Percentiles rank a stretch among this genome's conserved stretches.
Evolutionary conservation across 2,888 invertebrate genomes (phyloP).

Genomic region (Polydrusus pterygomalis): DNA sequence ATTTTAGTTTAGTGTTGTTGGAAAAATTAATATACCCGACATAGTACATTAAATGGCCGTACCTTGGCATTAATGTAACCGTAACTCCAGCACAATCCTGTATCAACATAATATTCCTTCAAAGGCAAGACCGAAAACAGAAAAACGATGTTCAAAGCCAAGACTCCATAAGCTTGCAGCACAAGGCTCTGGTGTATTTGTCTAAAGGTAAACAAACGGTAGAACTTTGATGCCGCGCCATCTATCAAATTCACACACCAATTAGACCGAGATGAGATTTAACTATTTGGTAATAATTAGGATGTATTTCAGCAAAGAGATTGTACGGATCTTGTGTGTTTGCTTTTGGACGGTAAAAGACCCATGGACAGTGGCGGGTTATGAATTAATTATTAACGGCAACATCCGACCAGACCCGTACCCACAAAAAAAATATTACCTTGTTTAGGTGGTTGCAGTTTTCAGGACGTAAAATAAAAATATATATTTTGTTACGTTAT

Average conservation of each 20-base stretch:
- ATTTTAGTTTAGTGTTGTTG: too few species aligned
- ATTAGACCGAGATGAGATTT: slow-evolving; percentile 42
- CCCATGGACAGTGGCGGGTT: slow-evolving; percentile 4
- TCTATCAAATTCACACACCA: slow-evolving; percentile 50
- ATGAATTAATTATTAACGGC: neutral
- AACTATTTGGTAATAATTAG: slow-evolving; percentile 49
- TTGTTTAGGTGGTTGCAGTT: too few species aligned
- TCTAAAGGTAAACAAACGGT: slow-evolving; percentile 15
- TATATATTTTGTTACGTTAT: too few species aligned
- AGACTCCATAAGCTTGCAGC: neutral
- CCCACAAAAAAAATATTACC: too few species aligned
- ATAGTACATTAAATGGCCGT: too few species aligned
- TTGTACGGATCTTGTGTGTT: slow-evolving; percentile 29
- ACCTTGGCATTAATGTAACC: too few species aligned
- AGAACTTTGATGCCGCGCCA: slow-evolving; percentile 41
- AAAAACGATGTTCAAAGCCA: slow-evolving; percentile 13
- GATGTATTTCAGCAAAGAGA: slow-evolving; percentile 36
- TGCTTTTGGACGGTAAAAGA: slow-evolving; percentile 45
- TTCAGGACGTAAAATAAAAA: too few species aligned
- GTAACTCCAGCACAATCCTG: slow-evolving; percentile 8
- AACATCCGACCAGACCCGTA: too few species aligned
- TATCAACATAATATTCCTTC: slow-evolving; percentile 16
- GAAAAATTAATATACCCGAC: too few species aligned
- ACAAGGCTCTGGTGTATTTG: slow-evolving; percentile 20
- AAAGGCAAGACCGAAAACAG: neutral